Conservation (phyloP, 2,113 vertebrate genomes). For the Trematomus loennbergii region DNA sequence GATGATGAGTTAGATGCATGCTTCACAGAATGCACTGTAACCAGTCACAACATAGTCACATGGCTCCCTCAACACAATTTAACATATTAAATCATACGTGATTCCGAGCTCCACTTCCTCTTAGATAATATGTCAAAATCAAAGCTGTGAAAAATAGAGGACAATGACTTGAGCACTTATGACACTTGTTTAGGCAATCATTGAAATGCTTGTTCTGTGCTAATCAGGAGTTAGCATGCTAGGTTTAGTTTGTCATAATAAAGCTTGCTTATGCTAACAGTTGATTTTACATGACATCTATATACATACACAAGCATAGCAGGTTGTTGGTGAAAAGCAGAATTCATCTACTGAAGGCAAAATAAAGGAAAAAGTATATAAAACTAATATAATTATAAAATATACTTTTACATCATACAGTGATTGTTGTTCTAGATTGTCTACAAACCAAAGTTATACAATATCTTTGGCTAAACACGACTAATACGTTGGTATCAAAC, state of each 20-base stretch:
- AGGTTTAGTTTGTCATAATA: constrained; percentile 11
- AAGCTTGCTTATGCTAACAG: constrained; percentile 33
- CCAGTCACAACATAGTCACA: neutral
- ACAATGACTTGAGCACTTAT: neutral
- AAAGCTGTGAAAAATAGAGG: constrained; percentile 6
- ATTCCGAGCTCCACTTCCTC: neutral
- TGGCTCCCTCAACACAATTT: neutral
- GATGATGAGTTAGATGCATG: neutral
- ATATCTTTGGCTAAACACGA: constrained; percentile 63
- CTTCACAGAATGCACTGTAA: neutral
- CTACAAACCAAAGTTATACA: constrained; percentile 51
- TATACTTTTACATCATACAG: constrained; percentile 53
- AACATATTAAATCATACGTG: neutral
- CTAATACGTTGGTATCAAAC: constrained; percentile 29
- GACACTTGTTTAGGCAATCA: constrained; percentile 3
- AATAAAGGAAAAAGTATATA: constrained; percentile 45
- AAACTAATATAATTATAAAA: constrained; percentile 59
- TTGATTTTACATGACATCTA: constrained; percentile 28
- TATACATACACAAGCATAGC: constrained; percentile 19
- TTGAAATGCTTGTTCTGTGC: constrained; percentile 30
- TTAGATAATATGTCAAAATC: neutral
- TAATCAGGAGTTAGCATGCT: constrained; percentile 56
- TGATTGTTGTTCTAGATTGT: constrained; percentile 32
- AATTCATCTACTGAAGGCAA: constrained; percentile 36
- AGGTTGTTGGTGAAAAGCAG: constrained; percentile 24